Conservation (phyloP, 2,888 invertebrate genomes). For the Morpho deidamia region DNA sequence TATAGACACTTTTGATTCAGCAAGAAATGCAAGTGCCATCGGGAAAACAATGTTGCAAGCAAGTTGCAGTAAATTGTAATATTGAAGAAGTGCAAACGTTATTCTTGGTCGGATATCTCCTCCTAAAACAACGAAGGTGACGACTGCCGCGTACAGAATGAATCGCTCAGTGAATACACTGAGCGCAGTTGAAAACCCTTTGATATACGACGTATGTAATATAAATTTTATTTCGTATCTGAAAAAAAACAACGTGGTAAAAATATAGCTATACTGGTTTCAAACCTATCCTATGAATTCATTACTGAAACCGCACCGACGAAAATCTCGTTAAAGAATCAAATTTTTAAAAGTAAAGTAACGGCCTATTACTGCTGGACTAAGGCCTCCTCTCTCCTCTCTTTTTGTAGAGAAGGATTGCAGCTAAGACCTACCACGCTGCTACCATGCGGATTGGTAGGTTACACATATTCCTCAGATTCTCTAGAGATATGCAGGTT, state of each 20-base stretch:
- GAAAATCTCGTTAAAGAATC: no score
- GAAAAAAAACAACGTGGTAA: slow-evolving; percentile 24
- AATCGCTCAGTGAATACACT: slow-evolving; percentile 91
- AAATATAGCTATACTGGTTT: no score
- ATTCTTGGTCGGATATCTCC: slow-evolving; percentile 79
- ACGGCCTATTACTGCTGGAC: no score
- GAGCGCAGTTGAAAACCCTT: slow-evolving; percentile 81
- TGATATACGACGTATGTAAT: slow-evolving; percentile 81
- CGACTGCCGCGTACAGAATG: slow-evolving; percentile 87
- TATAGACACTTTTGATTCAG: slow-evolving; percentile 82
- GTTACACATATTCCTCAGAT: no score
- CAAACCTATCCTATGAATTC: no score
- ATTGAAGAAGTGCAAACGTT: slow-evolving; percentile 87
- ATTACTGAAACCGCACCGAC: no score
- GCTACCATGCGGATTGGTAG: no score
- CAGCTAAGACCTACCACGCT: no score
- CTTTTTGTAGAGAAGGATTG: no score
- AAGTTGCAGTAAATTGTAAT: slow-evolving; percentile 85
- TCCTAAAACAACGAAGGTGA: slow-evolving; percentile 84
- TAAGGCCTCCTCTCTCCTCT: no score
- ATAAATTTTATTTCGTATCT: slow-evolving; percentile 85
- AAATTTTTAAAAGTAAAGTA: no score
- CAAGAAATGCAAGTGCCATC: slow-evolving; percentile 76
- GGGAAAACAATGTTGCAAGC: slow-evolving; percentile 82
- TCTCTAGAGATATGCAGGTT: no score